phyloP scores from a whole-genome alignment of 2,888 invertebrate species.

The Phortica okadai region DNA sequence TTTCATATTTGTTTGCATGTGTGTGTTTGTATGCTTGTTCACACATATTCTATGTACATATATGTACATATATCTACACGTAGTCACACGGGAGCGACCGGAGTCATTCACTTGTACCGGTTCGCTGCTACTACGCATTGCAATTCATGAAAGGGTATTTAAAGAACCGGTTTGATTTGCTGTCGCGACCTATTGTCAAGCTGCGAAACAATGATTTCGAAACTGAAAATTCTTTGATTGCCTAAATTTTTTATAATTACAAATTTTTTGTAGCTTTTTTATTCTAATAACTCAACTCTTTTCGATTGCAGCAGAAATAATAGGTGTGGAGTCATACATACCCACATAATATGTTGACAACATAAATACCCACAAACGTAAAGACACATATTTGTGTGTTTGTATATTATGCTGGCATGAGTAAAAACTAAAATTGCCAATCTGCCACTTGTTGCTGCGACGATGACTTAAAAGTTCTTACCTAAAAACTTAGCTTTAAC shows the following conservation, averaged over 20 bases:
- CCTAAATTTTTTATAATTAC: background rate
- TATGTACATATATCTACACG: too few relatives aligned
- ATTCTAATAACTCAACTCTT: conserved; percentile 53
- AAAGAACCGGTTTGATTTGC: background rate
- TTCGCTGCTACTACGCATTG: conserved; percentile 26
- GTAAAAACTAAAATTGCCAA: background rate
- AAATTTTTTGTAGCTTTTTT: background rate
- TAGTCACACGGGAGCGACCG: too few relatives aligned
- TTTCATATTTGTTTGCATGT: too few relatives aligned
- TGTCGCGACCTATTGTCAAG: background rate
- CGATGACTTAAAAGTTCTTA: conserved; percentile 15
- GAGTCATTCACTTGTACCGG: background rate
- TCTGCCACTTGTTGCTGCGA: conserved; percentile 49
- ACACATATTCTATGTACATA: background rate
- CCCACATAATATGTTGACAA: too few relatives aligned
- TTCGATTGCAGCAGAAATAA: conserved; percentile 27
- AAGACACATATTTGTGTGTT: too few relatives aligned
- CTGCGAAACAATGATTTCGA: background rate
- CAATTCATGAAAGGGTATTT: background rate
- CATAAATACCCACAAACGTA: too few relatives aligned
- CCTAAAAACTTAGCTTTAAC: background rate
- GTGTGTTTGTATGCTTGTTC: background rate
- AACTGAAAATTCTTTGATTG: conserved; percentile 9
- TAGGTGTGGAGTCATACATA: conserved; percentile 43
- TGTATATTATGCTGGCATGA: too few relatives aligned